phyloP scores from a whole-genome alignment of 2,113 vertebrate genomes.

The Halcyon malimbica region DNA sequence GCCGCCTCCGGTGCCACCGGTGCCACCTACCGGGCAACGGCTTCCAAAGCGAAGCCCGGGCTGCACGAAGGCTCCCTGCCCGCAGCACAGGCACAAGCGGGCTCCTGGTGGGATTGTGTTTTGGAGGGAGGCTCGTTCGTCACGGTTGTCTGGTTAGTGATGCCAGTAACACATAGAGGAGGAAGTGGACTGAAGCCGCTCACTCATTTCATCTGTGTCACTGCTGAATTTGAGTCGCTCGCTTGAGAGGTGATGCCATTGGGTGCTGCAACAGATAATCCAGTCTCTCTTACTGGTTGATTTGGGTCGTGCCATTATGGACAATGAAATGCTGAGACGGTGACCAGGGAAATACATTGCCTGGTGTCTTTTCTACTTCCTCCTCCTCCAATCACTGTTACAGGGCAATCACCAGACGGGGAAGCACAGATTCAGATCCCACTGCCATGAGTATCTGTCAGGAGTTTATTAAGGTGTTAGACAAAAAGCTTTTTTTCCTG shows the following conservation, averaged over 20 bases:
- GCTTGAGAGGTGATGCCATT: neutral
- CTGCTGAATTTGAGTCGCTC: neutral
- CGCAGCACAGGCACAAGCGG: neutral
- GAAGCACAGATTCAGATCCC: neutral
- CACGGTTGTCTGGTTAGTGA: neutral
- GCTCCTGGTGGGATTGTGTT: fast-evolving
- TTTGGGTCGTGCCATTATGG: neutral
- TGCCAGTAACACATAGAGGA: fast-evolving
- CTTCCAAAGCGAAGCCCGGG: neutral
- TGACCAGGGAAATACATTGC: fast-evolving
- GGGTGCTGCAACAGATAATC: neutral
- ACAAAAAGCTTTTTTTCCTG: neutral
- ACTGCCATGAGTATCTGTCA: neutral
- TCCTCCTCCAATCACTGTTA: neutral
- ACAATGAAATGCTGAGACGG: neutral
- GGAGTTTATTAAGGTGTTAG: neutral
- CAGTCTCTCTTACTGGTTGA: too few relatives aligned
- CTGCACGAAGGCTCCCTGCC: neutral
- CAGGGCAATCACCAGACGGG: neutral
- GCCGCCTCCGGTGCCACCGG: neutral
- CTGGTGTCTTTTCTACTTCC: neutral
- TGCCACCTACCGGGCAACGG: conserved; percentile 62
- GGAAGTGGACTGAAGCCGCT: neutral
- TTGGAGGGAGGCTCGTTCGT: too few relatives aligned
- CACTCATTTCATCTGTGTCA: neutral